A percentile compares a stretch with the other conserved stretches of the same genome.
Evolutionary conservation across 2,888 invertebrate genomes (phyloP).

Genomic region (Dromius quadrimaculatus): DNA sequence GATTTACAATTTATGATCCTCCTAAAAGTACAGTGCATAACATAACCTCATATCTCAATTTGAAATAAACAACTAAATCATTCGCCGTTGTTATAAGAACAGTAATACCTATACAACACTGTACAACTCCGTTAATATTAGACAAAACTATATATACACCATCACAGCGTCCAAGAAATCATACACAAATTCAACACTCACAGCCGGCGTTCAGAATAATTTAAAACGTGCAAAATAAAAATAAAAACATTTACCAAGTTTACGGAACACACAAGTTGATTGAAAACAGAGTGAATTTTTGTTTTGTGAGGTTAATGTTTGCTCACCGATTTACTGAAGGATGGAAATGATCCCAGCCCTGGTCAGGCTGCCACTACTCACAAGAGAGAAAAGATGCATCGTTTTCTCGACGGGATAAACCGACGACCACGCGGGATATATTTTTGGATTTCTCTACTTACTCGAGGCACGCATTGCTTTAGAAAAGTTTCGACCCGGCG

Average conservation of each 20-base stretch:
- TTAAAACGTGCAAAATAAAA: conserved; percentile 7
- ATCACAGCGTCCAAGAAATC: neutral
- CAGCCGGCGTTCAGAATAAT: conserved; percentile 18
- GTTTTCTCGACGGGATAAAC: neutral
- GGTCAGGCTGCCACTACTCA: conserved; percentile 63
- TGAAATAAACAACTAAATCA: conserved; percentile 2
- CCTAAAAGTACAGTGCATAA: neutral
- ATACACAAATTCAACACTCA: neutral
- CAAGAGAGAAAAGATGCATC: conserved; percentile 23
- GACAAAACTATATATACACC: conserved; percentile 14
- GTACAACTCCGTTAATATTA: neutral
- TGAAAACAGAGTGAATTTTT: neutral
- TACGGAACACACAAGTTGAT: conserved; percentile 1
- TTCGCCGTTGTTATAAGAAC: no score
- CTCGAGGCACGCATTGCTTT: conserved; percentile 6
- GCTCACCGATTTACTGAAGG: conserved; percentile 19
- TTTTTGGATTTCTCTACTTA: conserved; percentile 37
- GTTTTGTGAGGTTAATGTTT: conserved; percentile 11
- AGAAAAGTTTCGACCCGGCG: neutral
- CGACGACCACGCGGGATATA: conserved; percentile 35
- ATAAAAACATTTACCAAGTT: conserved; percentile 12
- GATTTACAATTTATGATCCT: neutral
- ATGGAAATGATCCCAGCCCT: conserved; percentile 62
- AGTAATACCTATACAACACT: no score
- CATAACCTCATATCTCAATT: conserved; percentile 18